Evolutionary conservation across 2,113 vertebrate species (phyloP), one percentile per base, ranked within the genome.

Genomic region (Podarcis cretensis): DNA sequence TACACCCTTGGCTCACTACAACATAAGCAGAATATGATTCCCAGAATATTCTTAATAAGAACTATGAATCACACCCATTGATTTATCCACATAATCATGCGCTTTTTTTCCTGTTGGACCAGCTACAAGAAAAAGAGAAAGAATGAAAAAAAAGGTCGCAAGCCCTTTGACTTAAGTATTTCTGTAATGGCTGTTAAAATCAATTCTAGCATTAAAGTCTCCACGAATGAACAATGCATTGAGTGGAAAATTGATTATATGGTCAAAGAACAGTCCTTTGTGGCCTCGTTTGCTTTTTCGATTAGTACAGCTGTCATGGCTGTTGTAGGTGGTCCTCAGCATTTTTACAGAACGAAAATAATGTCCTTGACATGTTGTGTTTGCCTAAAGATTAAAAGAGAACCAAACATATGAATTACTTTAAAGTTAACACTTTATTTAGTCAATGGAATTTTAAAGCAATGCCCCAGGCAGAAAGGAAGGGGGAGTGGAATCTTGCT

Each of bases 221-320:
- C 95, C 94, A 96, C 96, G 96, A 97, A 96, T 95, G 97, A 97
- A 97, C 97, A 97, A 97, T 97, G 96, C 96, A 96, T 96, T 97
- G 96, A 97, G 96, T 96, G 94, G 96, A 97, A 97, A 97, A 97
- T 97, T 97, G 97, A 97, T 97, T 97, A 96, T 96, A 97, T 97
- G 96, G 96, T 96, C 96, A 97, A 96, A 97, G 96, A 97, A 97
- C 91, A 95, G 95, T 96, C 96, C 95, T 97, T 96, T 96, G 97
- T 97, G 96, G 96, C 96, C 95, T 96, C 88, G 90, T 97, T 97
- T 97, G 96, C 96, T 97, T 97, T 97, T 97, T 97, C 96, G 96
- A 97, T 97, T 97, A 97, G 97, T 96, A 96, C 94, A 96, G 96
- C 96, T 97, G 96, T 97, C 96, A 96, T 95, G 94, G 92, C 82